These are phyloP conservation scores for Phytoseiulus persimilis DNA, from an alignment of 2,888 invertebrate species.

Conservation along the genomic window DNA sequence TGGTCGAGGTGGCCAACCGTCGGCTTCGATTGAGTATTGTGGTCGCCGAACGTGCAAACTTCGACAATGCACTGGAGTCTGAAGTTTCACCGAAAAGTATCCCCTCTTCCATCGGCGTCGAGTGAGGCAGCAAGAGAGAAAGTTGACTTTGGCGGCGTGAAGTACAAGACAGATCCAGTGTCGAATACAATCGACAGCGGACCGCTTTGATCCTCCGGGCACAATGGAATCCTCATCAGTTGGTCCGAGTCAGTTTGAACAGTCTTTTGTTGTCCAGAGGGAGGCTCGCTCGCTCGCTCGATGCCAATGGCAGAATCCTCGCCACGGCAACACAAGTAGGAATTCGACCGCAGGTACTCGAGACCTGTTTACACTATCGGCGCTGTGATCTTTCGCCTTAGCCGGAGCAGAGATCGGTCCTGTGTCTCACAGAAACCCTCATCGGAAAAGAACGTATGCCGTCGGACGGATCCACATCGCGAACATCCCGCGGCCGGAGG, in stretches of 20 bases:
- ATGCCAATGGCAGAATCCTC: not conserved
- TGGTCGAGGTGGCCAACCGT: not conserved
- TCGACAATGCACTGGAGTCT: not conserved
- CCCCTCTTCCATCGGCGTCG: not conserved
- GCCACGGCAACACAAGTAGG: not conserved
- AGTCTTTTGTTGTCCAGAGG: conserved; percentile 28
- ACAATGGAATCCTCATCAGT: conserved; percentile 23
- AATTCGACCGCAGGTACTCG: conserved; percentile 5
- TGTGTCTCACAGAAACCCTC: not conserved
- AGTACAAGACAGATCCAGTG: conserved; percentile 5
- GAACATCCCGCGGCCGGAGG: not conserved
- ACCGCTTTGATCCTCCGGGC: not conserved
- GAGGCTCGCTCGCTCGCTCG: not conserved
- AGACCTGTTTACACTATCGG: conserved; percentile 5
- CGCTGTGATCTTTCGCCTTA: not conserved
- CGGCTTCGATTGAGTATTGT: not conserved
- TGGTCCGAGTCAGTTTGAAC: conserved; percentile 26
- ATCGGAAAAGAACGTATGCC: not conserved
- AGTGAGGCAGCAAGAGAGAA: not conserved
- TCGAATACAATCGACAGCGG: not conserved
- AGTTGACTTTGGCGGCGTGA: not conserved
- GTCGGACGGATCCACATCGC: no score
- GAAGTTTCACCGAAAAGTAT: not conserved
- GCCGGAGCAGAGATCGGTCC: no score
- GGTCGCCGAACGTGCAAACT: not conserved